Evolutionary conservation across 1,140 invertebrate species (phyloP).

Genomic region (Solenopsis fugax): DNA sequence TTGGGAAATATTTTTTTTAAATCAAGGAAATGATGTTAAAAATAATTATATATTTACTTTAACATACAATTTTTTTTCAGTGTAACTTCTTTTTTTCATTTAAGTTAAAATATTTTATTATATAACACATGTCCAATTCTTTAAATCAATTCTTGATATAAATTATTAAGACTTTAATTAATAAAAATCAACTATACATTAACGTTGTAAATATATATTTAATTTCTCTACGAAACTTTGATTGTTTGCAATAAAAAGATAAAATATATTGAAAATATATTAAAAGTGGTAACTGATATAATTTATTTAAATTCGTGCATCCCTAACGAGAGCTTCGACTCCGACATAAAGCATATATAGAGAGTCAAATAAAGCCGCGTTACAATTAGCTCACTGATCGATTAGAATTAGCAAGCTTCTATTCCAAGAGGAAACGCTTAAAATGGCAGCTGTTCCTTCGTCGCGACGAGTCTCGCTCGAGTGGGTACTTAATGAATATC

Average conservation of each 20-base stretch:
- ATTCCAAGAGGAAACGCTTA: neutral
- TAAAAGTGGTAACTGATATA: no score
- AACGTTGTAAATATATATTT: neutral
- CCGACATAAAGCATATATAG: neutral
- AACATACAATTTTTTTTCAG: no score
- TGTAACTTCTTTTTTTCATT: neutral
- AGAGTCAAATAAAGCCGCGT: neutral
- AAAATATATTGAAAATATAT: neutral
- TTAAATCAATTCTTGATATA: neutral
- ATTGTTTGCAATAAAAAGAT: neutral
- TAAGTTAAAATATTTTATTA: neutral
- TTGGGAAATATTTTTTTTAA: no score
- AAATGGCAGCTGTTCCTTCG: conserved; percentile 33
- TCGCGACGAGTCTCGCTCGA: neutral
- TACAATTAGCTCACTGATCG: neutral
- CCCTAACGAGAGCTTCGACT: neutral
- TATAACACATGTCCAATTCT: neutral
- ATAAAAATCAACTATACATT: neutral
- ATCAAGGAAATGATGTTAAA: no score
- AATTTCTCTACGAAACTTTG: no score
- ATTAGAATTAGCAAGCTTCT: conserved; percentile 40
- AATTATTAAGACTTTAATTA: conserved; percentile 4
- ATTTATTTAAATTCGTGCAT: neutral
- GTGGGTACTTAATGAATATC: conserved; percentile 40
- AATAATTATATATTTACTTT: no score